Conservation (phyloP, 2,797 vertebrate genomes). For the Leontocebus nigricollis region DNA sequence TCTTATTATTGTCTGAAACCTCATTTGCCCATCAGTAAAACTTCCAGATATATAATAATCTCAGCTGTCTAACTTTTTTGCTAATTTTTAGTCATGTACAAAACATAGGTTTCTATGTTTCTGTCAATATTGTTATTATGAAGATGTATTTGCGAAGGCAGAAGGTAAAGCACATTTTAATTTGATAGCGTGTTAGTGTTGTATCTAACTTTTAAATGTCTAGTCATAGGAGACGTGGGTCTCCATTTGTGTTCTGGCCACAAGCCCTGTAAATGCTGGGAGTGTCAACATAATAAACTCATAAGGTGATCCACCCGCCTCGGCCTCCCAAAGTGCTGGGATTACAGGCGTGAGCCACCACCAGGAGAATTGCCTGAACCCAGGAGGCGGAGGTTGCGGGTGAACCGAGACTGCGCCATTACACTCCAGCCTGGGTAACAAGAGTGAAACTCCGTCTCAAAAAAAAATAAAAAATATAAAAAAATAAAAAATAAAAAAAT, state of each 20-base stretch:
- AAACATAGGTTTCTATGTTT: background rate
- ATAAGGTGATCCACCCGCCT: background rate
- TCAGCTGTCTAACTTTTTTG: background rate
- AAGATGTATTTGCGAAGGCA: background rate
- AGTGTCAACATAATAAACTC: background rate
- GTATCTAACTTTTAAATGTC: background rate
- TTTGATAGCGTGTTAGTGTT: background rate
- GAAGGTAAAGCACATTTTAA: background rate
- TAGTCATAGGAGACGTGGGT: background rate
- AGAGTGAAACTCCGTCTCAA: too few species aligned
- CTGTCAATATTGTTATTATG: background rate
- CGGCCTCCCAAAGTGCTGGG: too few species aligned
- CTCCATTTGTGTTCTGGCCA: background rate
- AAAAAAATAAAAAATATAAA: too few species aligned
- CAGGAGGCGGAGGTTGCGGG: too few species aligned
- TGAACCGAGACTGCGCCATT: too few species aligned
- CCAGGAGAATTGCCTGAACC: too few species aligned
- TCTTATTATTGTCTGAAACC: background rate
- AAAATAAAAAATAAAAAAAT: too few species aligned
- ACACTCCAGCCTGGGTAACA: too few species aligned
- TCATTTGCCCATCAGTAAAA: background rate
- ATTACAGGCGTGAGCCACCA: too few species aligned
- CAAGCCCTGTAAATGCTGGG: background rate
- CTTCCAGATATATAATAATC: background rate
- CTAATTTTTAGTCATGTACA: background rate